Evolutionary conservation across 2,888 invertebrate species (phyloP), one percentile per base, ranked within the genome.

Genomic region (Chrysotoxum bicinctum): DNA sequence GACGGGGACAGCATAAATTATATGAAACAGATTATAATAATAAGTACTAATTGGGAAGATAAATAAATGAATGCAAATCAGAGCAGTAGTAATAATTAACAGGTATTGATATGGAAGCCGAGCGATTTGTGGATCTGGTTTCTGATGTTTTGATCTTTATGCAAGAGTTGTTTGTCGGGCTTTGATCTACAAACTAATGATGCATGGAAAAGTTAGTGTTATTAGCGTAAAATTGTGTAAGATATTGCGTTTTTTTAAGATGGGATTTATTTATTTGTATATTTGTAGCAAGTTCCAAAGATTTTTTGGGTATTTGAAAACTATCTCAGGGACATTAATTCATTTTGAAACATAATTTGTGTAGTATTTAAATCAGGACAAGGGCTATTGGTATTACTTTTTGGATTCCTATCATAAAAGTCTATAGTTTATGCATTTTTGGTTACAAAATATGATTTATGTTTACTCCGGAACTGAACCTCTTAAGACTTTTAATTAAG

Each of bases 111-210:
- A 52, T 72, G 84, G 72, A 84, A 84, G 64, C 52, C 10, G 35
- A 32, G 12, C 35, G 40, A 21, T 75, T 69, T 68, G 35, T 52
- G 30, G 40, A 68, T 73, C 37, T 66, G 16, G 45, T 32, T 77
- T 70, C 40, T n/a, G 35, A 23, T 48, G 37, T 64, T 64, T 45
- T 77, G 45, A 72, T 60, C 48, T 79, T 84, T 76, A 72, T 52
- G 83, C 79, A 84, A 79, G 52, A 79, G 19, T 48, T 32, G 60
- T 68, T 82, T 68, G 21, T 45, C 16, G 45, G 40, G 60, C 35
- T 82, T 72, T 73, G 56, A 69, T 79, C 74, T 56, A 32, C 19
- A 40, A 58, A 43, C 45, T 66, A 84, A 80, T 84, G 84, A 84
- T 45, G 84, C 75, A 16, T 76, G 54, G 72, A 58, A 56, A 26